phyloP scores from a whole-genome alignment of 1,140 invertebrate genomes.

The Augochlora pura region DNA sequence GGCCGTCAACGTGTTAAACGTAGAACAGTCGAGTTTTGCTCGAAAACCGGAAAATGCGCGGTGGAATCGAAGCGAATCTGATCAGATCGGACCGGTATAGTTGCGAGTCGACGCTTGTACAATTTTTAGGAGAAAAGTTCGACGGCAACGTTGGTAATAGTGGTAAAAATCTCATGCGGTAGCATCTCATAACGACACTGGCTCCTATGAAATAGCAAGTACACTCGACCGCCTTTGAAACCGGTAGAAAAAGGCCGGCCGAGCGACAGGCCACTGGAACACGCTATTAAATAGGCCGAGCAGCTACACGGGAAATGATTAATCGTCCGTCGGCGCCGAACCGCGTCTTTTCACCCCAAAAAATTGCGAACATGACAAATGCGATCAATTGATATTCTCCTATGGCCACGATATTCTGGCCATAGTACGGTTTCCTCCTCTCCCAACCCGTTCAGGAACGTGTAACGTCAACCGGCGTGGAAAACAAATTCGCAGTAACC shows the following conservation, averaged over 20 bases:
- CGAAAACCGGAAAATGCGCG: too few relatives aligned
- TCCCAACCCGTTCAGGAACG: not conserved
- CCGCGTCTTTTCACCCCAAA: conserved; percentile 23
- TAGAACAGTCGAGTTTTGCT: too few relatives aligned
- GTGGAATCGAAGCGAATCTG: too few relatives aligned
- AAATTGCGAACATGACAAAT: conserved; percentile 31
- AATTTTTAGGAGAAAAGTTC: not conserved
- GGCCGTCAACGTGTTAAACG: too few relatives aligned
- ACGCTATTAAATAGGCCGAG: conserved; percentile 65
- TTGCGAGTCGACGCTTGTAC: not conserved
- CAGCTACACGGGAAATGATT: conserved; percentile 56
- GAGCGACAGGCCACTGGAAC: conserved; percentile 56
- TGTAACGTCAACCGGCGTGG: not conserved
- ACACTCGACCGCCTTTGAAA: conserved; percentile 56
- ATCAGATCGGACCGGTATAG: not conserved
- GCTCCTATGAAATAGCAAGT: conserved; percentile 48
- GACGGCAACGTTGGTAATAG: not conserved
- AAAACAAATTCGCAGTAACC: not conserved
- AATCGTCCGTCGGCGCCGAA: conserved; percentile 48
- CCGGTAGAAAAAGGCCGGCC: conserved; percentile 56
- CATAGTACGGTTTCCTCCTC: not conserved
- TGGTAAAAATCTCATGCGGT: conserved; percentile 21
- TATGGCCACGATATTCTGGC: not conserved
- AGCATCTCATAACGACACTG: conserved; percentile 34
- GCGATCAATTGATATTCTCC: conserved; percentile 31